These are phyloP conservation scores for Tyria jacobaeae DNA, from an alignment of 2,888 invertebrate species.

Conservation along the genomic window DNA sequence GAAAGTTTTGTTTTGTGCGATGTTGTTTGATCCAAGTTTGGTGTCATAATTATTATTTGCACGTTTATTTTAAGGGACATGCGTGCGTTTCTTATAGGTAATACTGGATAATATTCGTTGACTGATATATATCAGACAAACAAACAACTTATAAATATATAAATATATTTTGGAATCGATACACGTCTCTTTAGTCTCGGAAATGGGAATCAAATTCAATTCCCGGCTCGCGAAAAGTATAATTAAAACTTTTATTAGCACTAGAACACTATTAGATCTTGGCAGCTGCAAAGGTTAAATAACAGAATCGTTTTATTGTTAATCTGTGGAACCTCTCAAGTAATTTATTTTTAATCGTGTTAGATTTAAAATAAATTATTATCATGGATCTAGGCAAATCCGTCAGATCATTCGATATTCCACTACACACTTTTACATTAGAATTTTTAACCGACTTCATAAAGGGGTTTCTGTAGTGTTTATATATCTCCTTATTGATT, in stretches of 20 bases:
- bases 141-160: not conserved
- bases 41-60: conserved; percentile 3
- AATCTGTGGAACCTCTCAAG: not conserved
- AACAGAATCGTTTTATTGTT: conserved; percentile 1
- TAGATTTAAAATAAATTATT: not conserved
- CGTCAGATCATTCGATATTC: too few species aligned
- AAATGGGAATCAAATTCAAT: not conserved
- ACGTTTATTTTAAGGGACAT: not conserved
- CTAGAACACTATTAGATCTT: not conserved
- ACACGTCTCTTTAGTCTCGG: not conserved
- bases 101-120: conserved; percentile 1
- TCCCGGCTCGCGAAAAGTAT: not conserved
- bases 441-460: too few species aligned
- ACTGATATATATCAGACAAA: not conserved
- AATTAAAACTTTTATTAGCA: not conserved
- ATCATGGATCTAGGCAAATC: too few species aligned
- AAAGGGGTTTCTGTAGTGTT: too few species aligned
- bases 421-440: too few species aligned
- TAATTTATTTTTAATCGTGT: too few species aligned
- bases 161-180: not conserved
- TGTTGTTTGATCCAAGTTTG: conserved; percentile 3
- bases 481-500: too few species aligned
- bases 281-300: not conserved
- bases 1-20: conserved; percentile 2
- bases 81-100: not conserved